Percentiles rank a stretch among this genome's conserved stretches.
Conservation (phyloP, 2,797 vertebrate genomes). For the Tragopan temminckii region DNA sequence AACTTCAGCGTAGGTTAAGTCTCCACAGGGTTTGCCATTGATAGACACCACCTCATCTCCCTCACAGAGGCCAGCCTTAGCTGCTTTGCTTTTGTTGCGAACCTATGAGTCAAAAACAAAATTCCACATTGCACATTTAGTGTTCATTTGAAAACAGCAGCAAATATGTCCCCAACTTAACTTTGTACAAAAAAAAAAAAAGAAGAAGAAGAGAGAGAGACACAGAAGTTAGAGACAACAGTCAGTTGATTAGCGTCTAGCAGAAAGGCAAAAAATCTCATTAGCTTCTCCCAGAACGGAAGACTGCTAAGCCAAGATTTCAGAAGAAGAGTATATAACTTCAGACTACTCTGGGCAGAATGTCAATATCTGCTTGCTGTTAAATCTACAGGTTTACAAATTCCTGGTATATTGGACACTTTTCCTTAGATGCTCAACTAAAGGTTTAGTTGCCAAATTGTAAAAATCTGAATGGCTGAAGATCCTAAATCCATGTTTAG, state of each 20-base stretch:
- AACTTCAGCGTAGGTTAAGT: conserved; percentile 89
- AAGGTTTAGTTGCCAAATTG: not conserved
- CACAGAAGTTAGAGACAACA: not conserved
- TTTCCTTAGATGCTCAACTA: not conserved
- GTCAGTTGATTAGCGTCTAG: not conserved
- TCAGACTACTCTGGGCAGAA: not conserved
- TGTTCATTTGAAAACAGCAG: not conserved
- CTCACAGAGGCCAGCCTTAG: conserved; percentile 87
- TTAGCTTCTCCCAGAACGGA: not conserved
- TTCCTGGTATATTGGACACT: not conserved
- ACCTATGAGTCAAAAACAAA: conserved; percentile 81
- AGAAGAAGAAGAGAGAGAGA: not conserved
- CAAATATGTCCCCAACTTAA: not conserved
- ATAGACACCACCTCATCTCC: conserved; percentile 94
- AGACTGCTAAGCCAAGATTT: not conserved
- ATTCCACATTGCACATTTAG: not conserved
- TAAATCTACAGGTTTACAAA: not conserved
- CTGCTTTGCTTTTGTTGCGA: conserved; percentile 88
- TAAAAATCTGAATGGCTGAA: not conserved
- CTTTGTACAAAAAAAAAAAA: not conserved
- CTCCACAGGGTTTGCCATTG: conserved; percentile 90
- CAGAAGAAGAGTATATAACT: not conserved
- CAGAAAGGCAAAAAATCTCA: not conserved
- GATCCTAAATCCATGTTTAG: conserved; percentile 41
- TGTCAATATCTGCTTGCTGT: not conserved